Evolutionary conservation across 2,113 vertebrate species (phyloP), one percentile per base, ranked within the genome.

Genomic region (Plecturocebus donacophilus): DNA sequence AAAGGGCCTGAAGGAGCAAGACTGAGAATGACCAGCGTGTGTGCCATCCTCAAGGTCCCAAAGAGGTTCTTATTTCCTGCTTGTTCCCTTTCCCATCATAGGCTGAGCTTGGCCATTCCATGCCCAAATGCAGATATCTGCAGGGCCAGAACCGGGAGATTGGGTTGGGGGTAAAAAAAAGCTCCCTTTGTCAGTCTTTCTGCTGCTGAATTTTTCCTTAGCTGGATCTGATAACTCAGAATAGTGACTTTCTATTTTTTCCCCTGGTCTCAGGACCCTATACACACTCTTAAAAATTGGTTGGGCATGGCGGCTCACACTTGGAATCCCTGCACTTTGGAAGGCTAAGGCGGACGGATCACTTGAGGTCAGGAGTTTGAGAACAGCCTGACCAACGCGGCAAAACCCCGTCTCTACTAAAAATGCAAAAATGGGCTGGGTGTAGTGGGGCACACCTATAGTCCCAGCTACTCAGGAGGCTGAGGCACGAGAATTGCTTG

Each of bases 81-180:
- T 64, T 6, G 12, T 32, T 64, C 27, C 12, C 5, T 64, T 32
- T 95, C 68, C 80, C 73, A 70, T 35, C 73, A 70, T n/a, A 25
- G 30, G 58, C 40, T n/a, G 61, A 35, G 40, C 73, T 49, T 90
- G 90, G 90, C 79, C 3, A 4, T 8, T 71, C 42, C 2, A 0
- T 1, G 20, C 20, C 56, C 27, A 27, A 47, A 38, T 0, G 10
- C 8, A 52, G 23, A 42, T 9, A 68, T 45, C 95, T 70, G 87
- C 54, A 75, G 97, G 8, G 92, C 58, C 40, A 14, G 64, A 84
- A 47, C 35, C 75, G 25, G 92, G 71, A 94, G 66, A 54, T 2
- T 73, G 21, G 91, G 86, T 70, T 75, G n/a, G 9, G 96, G 84
- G 95, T 86, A 90, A 93, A 77, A 93, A 77, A 96, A 82, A 88